Evolutionary conservation across 2,797 vertebrate species (phyloP).

Genomic region (Labeo calbasu): DNA sequence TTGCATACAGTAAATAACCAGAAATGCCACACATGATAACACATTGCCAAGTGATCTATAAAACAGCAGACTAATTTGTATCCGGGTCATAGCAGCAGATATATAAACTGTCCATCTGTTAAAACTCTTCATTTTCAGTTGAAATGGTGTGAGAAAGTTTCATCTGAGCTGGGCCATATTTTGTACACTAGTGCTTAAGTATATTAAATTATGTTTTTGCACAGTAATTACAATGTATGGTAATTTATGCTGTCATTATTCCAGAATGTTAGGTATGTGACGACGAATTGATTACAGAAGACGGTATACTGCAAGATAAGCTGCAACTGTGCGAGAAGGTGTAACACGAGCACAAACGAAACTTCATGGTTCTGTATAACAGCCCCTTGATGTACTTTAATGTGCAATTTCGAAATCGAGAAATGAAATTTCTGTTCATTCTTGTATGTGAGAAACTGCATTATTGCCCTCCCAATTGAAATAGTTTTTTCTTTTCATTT

Average conservation of each 20-base stretch:
- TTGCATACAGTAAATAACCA: neutral
- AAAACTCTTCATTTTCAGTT: slow-evolving; percentile 24
- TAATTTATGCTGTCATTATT: slow-evolving; percentile 38
- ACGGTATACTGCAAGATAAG: slow-evolving; percentile 15
- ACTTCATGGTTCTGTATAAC: slow-evolving; percentile 30
- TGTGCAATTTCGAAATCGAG: slow-evolving; percentile 47
- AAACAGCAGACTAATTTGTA: slow-evolving; percentile 26
- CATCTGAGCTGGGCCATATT: slow-evolving; percentile 33
- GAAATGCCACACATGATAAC: neutral
- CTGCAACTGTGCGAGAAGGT: neutral
- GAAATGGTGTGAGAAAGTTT: neutral
- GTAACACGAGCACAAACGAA: slow-evolving; percentile 15
- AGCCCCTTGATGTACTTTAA: slow-evolving; percentile 45
- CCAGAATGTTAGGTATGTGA: slow-evolving; percentile 22
- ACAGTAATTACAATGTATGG: slow-evolving; percentile 47
- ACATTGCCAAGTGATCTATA: slow-evolving; percentile 38
- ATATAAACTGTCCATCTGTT: slow-evolving; percentile 2
- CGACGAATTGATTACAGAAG: neutral
- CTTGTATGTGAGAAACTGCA: slow-evolving; percentile 51
- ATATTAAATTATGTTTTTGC: slow-evolving; percentile 36
- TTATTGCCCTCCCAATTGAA: slow-evolving; percentile 50
- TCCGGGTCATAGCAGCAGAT: neutral
- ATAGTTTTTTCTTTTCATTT: slow-evolving; percentile 61
- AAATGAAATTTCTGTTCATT: slow-evolving; percentile 50
- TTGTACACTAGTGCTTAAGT: slow-evolving; percentile 39